phyloP scores from a whole-genome alignment of 2,797 vertebrate species.

The Microctenopoma lineatum region DNA sequence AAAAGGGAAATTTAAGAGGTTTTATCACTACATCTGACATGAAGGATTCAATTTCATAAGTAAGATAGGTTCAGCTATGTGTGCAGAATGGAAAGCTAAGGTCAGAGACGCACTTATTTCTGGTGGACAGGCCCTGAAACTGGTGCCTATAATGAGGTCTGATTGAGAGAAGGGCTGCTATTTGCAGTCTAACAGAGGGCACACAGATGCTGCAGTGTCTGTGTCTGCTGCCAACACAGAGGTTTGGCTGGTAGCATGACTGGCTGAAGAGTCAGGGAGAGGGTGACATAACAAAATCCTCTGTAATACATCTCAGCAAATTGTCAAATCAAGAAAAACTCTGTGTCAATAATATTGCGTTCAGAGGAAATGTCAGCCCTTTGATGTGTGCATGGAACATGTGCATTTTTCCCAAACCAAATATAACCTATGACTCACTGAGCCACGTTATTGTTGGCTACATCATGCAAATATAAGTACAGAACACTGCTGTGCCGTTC shows the following conservation, averaged over 20 bases:
- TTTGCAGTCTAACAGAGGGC: constrained; percentile 31
- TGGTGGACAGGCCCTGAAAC: constrained; percentile 16
- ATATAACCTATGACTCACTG: constrained; percentile 64
- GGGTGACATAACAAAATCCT: constrained; percentile 45
- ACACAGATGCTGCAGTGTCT: constrained; percentile 60
- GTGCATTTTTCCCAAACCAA: constrained; percentile 52
- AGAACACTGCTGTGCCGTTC: constrained; percentile 29
- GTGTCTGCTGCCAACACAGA: constrained; percentile 51
- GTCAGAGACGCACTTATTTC: constrained; percentile 13
- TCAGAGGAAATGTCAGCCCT: constrained; percentile 20
- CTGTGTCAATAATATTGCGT: not conserved
- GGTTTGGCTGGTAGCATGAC: constrained; percentile 17
- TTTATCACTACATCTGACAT: constrained; percentile 13
- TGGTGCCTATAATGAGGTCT: constrained; percentile 48
- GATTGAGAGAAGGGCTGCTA: constrained; percentile 32
- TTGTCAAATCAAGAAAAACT: constrained; percentile 12
- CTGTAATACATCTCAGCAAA: constrained; percentile 18
- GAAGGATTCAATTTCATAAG: constrained; percentile 25
- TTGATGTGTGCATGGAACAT: constrained; percentile 34
- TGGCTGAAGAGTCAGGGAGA: constrained; percentile 33
- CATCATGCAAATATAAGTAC: constrained; percentile 36
- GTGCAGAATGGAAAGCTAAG: not conserved
- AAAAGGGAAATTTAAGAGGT: constrained; percentile 5
- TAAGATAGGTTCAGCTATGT: constrained; percentile 4
- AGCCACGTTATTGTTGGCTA: constrained; percentile 34